A percentile compares a stretch with the other conserved stretches of the same genome.
phyloP scores from a whole-genome alignment of 2,113 vertebrate species.

The Onychorhynchus coronatus region DNA sequence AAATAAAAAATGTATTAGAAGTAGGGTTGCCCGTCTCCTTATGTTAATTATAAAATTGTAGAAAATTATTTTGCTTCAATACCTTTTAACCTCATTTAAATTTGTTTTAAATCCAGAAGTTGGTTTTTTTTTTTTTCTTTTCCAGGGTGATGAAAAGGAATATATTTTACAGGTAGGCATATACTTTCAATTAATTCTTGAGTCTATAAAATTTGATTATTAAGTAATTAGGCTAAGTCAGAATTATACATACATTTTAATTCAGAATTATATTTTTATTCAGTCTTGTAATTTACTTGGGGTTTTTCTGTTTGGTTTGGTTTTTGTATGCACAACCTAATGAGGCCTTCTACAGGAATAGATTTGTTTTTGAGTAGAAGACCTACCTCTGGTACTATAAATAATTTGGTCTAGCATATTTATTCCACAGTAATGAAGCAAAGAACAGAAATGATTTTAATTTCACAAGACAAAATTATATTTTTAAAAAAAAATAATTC shows the following conservation, averaged over 20 bases:
- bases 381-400: background rate
- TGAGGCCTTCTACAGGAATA: background rate
- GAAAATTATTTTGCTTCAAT: background rate
- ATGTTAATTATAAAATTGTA: background rate
- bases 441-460: background rate
- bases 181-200: fast-evolving
- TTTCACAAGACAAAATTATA: background rate
- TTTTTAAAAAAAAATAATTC: background rate
- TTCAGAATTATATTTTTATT: background rate
- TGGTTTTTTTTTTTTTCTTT: background rate
- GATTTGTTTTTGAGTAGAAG: background rate
- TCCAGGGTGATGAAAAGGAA: background rate
- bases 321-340: background rate
- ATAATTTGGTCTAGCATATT: background rate
- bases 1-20: background rate
- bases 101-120: background rate
- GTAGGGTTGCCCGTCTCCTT: background rate
- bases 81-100: background rate
- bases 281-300: background rate
- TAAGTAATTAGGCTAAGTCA: background rate
- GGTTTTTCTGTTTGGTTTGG: background rate
- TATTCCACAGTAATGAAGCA: background rate
- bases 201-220: background rate
- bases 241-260: background rate
- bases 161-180: background rate